phyloP scores from a whole-genome alignment of 2,888 invertebrate genomes.

The Slavum lentiscoides region DNA sequence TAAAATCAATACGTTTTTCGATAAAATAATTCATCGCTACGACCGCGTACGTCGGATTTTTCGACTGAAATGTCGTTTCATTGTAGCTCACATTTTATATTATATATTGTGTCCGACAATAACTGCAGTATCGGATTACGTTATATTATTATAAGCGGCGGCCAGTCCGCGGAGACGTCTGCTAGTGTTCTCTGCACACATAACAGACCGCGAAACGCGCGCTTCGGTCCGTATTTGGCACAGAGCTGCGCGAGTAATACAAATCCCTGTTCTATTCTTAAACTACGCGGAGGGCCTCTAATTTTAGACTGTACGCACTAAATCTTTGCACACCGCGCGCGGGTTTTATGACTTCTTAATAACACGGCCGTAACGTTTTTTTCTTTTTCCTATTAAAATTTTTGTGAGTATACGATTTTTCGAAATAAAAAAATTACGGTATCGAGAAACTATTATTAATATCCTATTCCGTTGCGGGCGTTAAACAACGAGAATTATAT shows the following conservation, averaged over 20 bases:
- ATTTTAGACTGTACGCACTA: conserved; percentile 31
- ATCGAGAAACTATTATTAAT: background rate
- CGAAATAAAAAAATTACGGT: background rate
- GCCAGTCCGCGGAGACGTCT: background rate
- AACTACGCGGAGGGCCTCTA: conserved; percentile 35
- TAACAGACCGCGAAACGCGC: conserved; percentile 3
- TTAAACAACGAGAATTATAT: too few relatives aligned
- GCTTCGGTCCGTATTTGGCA: conserved; percentile 47
- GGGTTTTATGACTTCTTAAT: background rate
- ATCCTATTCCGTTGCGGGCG: too few relatives aligned
- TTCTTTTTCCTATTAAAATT: background rate
- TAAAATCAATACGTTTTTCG: too few relatives aligned
- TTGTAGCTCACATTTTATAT: background rate
- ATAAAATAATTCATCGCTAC: too few relatives aligned
- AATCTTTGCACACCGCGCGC: conserved; percentile 48
- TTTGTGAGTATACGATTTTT: background rate
- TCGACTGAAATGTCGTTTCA: too few relatives aligned
- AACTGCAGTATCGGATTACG: too few relatives aligned
- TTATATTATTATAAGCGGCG: background rate
- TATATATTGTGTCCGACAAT: background rate
- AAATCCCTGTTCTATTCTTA: conserved; percentile 49
- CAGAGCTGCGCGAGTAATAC: conserved; percentile 41
- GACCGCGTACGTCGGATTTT: too few relatives aligned
- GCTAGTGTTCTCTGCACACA: background rate
- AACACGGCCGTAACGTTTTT: background rate